A percentile compares a stretch with the other conserved stretches of the same genome.
phyloP scores from a whole-genome alignment of 53 echinoderm and acorn worm genomes.

The Paelopatides confundens region DNA sequence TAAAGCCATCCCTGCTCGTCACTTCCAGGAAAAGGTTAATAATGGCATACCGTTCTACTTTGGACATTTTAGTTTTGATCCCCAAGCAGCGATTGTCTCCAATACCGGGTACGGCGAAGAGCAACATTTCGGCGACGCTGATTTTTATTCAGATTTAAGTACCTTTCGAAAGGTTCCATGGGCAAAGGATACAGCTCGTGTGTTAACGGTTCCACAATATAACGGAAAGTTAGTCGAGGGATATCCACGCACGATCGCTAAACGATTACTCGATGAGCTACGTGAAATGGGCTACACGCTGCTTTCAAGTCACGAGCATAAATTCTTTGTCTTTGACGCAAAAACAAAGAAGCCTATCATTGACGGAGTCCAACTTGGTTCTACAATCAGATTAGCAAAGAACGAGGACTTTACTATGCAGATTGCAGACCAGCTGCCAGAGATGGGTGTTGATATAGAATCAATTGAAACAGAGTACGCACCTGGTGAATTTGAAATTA shows the following conservation, averaged over 20 bases:
- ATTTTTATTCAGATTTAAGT: slow-evolving; percentile 53
- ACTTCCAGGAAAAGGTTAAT: slow-evolving; percentile 64
- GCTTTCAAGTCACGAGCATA: slow-evolving; percentile 64
- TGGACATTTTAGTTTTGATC: slow-evolving; percentile 61
- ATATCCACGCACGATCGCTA: slow-evolving; percentile 56
- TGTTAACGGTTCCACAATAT: slow-evolving; percentile 51
- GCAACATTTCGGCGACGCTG: slow-evolving; percentile 49
- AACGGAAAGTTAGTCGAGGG: slow-evolving; percentile 55
- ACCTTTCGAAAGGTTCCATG: slow-evolving; percentile 66
- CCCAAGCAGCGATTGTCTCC: slow-evolving; percentile 48
- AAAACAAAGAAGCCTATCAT: slow-evolving; percentile 52
- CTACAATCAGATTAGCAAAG: slow-evolving; percentile 63
- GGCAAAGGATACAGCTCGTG: slow-evolving; percentile 61
- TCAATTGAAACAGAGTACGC: slow-evolving; percentile 67
- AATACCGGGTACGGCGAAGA: slow-evolving; percentile 58
- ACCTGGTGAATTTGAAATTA: slow-evolving; percentile 70
- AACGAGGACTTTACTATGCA: slow-evolving; percentile 44
- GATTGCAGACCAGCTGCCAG: slow-evolving; percentile 38
- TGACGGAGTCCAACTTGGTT: slow-evolving; percentile 49
- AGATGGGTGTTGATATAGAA: slow-evolving; percentile 64
- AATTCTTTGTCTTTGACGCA: slow-evolving; percentile 66
- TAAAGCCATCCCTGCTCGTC: slow-evolving; percentile 68
- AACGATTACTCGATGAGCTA: slow-evolving; percentile 57
- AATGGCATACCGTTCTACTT: slow-evolving; percentile 63
- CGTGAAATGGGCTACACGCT: slow-evolving; percentile 62